Percentiles rank a stretch among this genome's conserved stretches.
These are phyloP conservation scores for Odontophorus gujanensis DNA, from an alignment of 2,113 vertebrate species.

Conservation along the genomic window DNA sequence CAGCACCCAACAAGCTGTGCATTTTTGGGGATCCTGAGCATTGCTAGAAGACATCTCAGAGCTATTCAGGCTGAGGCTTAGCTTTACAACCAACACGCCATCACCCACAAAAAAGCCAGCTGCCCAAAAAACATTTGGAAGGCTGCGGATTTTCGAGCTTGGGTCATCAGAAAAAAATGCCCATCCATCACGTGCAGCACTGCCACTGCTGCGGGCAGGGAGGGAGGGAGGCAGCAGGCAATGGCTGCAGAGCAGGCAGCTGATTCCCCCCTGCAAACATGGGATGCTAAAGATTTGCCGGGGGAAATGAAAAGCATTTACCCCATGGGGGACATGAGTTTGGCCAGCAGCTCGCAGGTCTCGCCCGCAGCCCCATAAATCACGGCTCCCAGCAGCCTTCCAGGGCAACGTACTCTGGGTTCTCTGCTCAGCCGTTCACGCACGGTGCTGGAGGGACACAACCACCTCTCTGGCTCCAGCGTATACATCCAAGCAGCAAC, in stretches of 20 bases:
- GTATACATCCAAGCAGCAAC: background rate
- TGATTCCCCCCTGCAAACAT: background rate
- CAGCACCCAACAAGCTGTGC: background rate
- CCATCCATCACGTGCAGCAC: conserved; percentile 26
- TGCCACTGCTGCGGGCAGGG: background rate
- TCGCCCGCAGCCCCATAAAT: background rate
- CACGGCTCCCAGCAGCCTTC: background rate
- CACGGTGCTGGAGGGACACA: background rate
- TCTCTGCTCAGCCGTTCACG: background rate
- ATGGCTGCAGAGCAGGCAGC: background rate
- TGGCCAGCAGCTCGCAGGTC: background rate
- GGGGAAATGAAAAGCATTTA: background rate
- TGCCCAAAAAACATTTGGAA: background rate
- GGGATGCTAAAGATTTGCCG: background rate
- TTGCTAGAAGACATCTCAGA: background rate
- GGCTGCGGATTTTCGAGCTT: background rate
- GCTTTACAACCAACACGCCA: background rate
- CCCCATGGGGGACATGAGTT: background rate
- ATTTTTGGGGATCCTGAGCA: background rate
- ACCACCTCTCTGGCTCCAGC: fast-evolving
- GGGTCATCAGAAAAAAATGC: conserved; percentile 45
- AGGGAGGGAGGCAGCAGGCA: background rate
- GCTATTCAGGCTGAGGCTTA: background rate
- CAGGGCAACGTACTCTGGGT: background rate
- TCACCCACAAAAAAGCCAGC: background rate